Evolutionary conservation across 2,797 vertebrate species (phyloP).

Genomic region (Otolemur crassicaudatus): DNA sequence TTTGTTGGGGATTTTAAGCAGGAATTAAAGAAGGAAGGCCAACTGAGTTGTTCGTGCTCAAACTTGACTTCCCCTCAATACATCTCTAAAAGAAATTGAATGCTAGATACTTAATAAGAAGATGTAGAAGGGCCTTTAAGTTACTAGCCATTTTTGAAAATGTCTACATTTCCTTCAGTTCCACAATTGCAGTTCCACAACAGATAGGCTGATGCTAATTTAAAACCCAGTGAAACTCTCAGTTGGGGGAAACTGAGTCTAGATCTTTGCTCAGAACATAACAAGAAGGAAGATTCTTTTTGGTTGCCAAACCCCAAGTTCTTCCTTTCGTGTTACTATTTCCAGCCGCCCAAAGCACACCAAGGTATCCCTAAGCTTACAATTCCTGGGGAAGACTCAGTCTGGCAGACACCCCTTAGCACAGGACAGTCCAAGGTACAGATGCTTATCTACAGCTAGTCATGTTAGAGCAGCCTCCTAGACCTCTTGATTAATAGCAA

Average conservation of each 20-base stretch:
- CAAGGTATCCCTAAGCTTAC: neutral
- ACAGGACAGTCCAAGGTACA: neutral
- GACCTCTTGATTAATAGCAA: neutral
- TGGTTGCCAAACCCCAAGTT: neutral
- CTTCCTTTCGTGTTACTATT: conserved; percentile 20
- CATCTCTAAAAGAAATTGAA: neutral
- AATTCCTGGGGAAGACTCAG: neutral
- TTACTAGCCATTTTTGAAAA: neutral
- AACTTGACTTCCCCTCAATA: neutral
- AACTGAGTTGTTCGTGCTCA: neutral
- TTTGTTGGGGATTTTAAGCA: neutral
- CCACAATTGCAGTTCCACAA: neutral
- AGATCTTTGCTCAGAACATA: conserved; percentile 45
- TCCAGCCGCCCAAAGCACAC: neutral
- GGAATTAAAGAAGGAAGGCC: neutral
- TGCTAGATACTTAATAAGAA: neutral
- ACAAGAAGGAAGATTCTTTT: conserved; percentile 7
- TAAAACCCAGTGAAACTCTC: conserved; percentile 19
- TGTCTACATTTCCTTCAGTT: neutral
- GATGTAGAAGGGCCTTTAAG: neutral
- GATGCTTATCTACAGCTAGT: neutral
- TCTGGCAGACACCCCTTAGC: neutral
- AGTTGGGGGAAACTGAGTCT: neutral
- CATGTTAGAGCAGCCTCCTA: neutral
- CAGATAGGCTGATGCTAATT: neutral